A percentile compares a stretch with the other conserved stretches of the same genome.
phyloP scores from a whole-genome alignment of 1,140 invertebrate genomes.

The Drosophila baimaii region DNA sequence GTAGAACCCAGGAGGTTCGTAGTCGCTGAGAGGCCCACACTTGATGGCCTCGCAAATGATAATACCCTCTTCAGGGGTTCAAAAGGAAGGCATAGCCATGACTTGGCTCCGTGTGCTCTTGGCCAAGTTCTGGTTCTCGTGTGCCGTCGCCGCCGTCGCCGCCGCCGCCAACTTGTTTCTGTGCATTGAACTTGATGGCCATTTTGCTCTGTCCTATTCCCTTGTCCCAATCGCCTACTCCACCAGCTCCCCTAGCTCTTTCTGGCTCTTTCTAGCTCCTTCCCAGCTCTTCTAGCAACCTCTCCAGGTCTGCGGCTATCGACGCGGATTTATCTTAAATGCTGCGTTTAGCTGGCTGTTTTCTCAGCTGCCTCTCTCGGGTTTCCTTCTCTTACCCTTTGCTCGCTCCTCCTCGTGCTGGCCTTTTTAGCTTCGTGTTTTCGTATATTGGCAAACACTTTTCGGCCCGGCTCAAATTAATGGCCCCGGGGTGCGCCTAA shows the following conservation, averaged over 20 bases:
- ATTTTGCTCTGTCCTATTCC: constrained; percentile 50
- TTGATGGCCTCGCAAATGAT: constrained; percentile 1
- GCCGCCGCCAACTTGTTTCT: constrained; percentile 60
- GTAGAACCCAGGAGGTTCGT: neutral
- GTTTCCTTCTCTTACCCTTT: neutral
- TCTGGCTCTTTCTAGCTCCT: no score
- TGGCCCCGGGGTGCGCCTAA: constrained; percentile 75
- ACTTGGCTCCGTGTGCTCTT: constrained; percentile 18
- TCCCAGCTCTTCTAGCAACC: constrained; percentile 1
- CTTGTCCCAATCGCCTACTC: constrained; percentile 29
- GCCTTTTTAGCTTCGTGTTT: constrained; percentile 28
- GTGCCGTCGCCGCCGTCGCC: neutral
- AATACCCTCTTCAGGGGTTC: constrained; percentile 9
- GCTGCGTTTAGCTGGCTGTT: constrained; percentile 71
- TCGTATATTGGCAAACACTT: constrained; percentile 74
- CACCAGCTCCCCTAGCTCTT: neutral
- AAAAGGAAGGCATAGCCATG: constrained; percentile 23
- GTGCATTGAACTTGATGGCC: constrained; percentile 81
- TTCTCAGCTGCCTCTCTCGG: constrained; percentile 11
- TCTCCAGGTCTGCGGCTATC: constrained; percentile 52
- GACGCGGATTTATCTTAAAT: constrained; percentile 79
- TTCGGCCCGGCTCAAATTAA: constrained; percentile 70
- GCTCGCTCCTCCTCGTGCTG: constrained; percentile 6
- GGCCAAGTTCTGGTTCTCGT: constrained; percentile 37
- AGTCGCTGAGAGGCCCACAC: neutral